A percentile compares a stretch with the other conserved stretches of the same genome.
Conservation (phyloP, 2,888 invertebrate species). For the Oscheius sp. region DNA sequence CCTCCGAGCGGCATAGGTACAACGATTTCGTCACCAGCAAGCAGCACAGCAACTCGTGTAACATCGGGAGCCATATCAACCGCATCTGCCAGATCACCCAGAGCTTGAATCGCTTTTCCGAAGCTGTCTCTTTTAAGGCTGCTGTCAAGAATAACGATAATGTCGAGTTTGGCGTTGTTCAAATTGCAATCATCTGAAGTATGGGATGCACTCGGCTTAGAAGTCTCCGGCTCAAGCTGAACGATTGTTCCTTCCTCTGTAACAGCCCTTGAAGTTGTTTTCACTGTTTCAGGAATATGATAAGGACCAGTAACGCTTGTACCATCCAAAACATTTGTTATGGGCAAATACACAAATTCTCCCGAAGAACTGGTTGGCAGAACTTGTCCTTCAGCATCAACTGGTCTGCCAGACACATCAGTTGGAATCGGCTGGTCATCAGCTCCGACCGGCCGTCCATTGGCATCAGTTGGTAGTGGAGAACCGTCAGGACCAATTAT, state of each 20-base stretch:
- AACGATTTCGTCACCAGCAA: constrained; percentile 55
- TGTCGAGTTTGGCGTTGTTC: constrained; percentile 27
- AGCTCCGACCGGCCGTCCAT: constrained; percentile 44
- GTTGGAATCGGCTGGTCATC: constrained; percentile 53
- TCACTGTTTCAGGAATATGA: constrained; percentile 30
- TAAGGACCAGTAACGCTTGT: constrained; percentile 58
- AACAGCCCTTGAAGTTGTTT: background rate
- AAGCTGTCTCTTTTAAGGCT: constrained; percentile 6
- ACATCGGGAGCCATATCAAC: constrained; percentile 62
- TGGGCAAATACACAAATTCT: constrained; percentile 48
- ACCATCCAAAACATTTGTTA: constrained; percentile 49
- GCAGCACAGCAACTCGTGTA: constrained; percentile 52
- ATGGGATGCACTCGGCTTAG: background rate
- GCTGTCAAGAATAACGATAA: constrained; percentile 20
- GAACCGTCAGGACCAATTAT: constrained; percentile 51
- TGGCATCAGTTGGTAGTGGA: constrained; percentile 51
- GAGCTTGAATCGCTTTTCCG: background rate
- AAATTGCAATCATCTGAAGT: constrained; percentile 42
- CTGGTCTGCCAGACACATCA: constrained; percentile 47
- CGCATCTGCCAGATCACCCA: constrained; percentile 41
- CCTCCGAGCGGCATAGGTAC: constrained; percentile 66
- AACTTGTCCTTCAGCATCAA: constrained; percentile 42
- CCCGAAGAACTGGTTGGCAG: constrained; percentile 54
- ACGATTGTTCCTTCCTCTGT: constrained; percentile 48
- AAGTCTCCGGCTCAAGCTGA: constrained; percentile 45